Conservation (phyloP, 2,888 invertebrate species). For the Diaperis boleti region DNA sequence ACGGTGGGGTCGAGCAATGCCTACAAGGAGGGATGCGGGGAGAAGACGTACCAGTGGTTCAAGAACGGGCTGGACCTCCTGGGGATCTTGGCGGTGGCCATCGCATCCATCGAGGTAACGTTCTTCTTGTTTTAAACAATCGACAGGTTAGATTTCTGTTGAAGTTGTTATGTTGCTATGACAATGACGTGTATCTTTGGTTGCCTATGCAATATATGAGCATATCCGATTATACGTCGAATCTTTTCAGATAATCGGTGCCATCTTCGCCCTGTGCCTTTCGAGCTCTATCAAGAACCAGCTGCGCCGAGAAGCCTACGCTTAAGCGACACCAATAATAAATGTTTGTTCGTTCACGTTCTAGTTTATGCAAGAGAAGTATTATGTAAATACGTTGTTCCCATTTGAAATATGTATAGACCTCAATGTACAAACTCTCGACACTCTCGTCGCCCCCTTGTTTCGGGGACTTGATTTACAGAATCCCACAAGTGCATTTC, state of each 20-base stretch:
- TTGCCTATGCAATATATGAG: neutral
- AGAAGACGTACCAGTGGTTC: slow-evolving; percentile 63
- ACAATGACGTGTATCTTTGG: no score
- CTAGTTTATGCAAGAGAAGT: slow-evolving; percentile 28
- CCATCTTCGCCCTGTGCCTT: slow-evolving; percentile 87
- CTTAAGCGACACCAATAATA: slow-evolving; percentile 48
- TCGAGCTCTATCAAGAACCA: slow-evolving; percentile 89
- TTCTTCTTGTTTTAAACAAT: no score
- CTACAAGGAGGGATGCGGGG: slow-evolving; percentile 68
- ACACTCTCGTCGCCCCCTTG: neutral
- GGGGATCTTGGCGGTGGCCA: slow-evolving; percentile 75
- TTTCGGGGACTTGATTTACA: slow-evolving; percentile 1
- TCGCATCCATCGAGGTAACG: slow-evolving; percentile 78
- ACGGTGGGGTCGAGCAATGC: slow-evolving; percentile 60
- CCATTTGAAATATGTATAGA: slow-evolving; percentile 5
- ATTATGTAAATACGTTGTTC: slow-evolving; percentile 32
- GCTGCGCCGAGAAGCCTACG: slow-evolving; percentile 72
- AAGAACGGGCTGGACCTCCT: slow-evolving; percentile 69
- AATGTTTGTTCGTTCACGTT: slow-evolving; percentile 15
- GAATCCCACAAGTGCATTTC: slow-evolving; percentile 16
- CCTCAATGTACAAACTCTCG: slow-evolving; percentile 30
- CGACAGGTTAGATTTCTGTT: no score
- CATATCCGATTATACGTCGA: slow-evolving; percentile 3
- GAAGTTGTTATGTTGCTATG: no score
- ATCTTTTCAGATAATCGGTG: slow-evolving; percentile 75